These are phyloP conservation scores for Papilio xuthus DNA, from an alignment of 1,140 invertebrate species.

Conservation along the genomic window DNA sequence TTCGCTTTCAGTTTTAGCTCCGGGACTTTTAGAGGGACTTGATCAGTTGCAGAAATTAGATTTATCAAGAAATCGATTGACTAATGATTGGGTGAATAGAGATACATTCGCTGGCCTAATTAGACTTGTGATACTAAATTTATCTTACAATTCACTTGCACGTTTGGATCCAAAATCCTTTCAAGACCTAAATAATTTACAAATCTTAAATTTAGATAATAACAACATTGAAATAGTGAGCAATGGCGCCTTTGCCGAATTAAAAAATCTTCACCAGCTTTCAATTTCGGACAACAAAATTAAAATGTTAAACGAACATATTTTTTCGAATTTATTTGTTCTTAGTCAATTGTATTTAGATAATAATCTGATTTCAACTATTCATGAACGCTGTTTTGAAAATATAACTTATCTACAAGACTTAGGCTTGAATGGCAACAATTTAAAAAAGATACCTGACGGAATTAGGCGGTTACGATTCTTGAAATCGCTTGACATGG, in stretches of 20 bases:
- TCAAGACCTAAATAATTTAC: slow-evolving; percentile 88
- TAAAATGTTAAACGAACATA: slow-evolving; percentile 85
- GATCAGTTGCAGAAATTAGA: slow-evolving; percentile 90
- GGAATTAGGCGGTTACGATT: slow-evolving; percentile 85
- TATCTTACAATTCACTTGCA: slow-evolving; percentile 88
- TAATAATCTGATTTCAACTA: slow-evolving; percentile 86
- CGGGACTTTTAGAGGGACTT: slow-evolving; percentile 89
- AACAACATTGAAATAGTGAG: slow-evolving; percentile 89
- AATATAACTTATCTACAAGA: slow-evolving; percentile 91
- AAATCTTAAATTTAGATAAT: slow-evolving; percentile 89
- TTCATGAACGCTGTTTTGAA: slow-evolving; percentile 88
- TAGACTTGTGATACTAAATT: slow-evolving; percentile 88
- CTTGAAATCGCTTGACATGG: slow-evolving; percentile 89
- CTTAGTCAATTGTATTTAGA: slow-evolving; percentile 89
- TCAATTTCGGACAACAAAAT: slow-evolving; percentile 89
- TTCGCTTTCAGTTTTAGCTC: slow-evolving; percentile 88
- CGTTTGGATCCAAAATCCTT: slow-evolving; percentile 89
- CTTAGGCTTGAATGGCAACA: slow-evolving; percentile 90
- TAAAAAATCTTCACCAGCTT: slow-evolving; percentile 89
- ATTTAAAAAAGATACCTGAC: slow-evolving; percentile 86
- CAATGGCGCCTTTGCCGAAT: slow-evolving; percentile 87
- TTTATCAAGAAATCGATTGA: slow-evolving; percentile 89
- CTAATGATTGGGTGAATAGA: slow-evolving; percentile 89
- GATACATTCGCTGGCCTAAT: slow-evolving; percentile 91
- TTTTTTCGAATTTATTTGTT: slow-evolving; percentile 88